These are phyloP conservation scores for Sphyrna mokarran DNA, from an alignment of 2,113 vertebrate species.

Conservation along the genomic window DNA sequence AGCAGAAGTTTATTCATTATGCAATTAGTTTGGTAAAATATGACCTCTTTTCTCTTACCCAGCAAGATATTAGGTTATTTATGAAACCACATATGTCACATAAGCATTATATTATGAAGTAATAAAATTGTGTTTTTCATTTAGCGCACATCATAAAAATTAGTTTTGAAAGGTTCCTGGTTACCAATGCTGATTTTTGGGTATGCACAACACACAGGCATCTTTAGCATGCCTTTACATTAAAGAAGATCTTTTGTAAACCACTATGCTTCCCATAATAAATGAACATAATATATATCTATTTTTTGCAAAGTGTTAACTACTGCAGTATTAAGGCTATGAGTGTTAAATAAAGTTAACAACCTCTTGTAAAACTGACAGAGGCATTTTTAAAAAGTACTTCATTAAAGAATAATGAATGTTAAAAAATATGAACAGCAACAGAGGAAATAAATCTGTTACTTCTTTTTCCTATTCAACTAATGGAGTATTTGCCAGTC, in stretches of 20 bases:
- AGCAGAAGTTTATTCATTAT: neutral
- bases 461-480: neutral
- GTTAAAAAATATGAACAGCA: constrained; percentile 26
- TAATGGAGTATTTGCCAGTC: constrained; percentile 35
- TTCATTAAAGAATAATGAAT: constrained; percentile 32
- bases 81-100: constrained; percentile 4
- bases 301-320: constrained; percentile 22
- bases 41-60: neutral
- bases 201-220: too few relatives aligned
- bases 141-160: neutral
- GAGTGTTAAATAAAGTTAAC: constrained; percentile 31
- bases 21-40: constrained; percentile 8
- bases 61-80: neutral
- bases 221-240: constrained; percentile 3
- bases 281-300: constrained; percentile 3
- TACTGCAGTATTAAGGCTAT: constrained; percentile 23
- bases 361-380: constrained; percentile 35
- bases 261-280: neutral
- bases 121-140: neutral
- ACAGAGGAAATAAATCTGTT: constrained; percentile 35
- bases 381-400: neutral
- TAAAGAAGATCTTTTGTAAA: constrained; percentile 20
- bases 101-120: neutral
- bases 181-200: neutral
- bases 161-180: neutral